These are phyloP conservation scores for Calvadosia cruxmelitensis DNA, from an alignment of 30 jellyfish, hydroid and myxozoan genomes.

Conservation along the genomic window DNA sequence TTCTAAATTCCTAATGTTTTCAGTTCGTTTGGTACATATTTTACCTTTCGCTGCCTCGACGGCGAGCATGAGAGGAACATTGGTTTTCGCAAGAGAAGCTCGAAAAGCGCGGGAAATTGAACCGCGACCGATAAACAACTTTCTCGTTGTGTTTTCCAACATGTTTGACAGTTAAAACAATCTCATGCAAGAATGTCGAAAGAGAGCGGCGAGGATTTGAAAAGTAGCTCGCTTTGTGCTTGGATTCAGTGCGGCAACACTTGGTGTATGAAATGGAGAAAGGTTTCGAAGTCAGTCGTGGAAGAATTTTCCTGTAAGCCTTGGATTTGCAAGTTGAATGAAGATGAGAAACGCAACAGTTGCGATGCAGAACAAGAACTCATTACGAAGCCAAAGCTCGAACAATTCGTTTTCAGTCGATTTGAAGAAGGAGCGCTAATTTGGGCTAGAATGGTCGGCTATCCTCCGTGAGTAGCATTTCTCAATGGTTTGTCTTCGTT, in stretches of 20 bases:
- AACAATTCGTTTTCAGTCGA: constrained; percentile 38
- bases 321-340: constrained; percentile 69
- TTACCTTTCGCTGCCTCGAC: no score
- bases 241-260: constrained; percentile 79
- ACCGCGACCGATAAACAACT: no score
- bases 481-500: background rate
- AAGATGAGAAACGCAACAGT: constrained; percentile 20
- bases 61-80: no score
- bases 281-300: constrained; percentile 11
- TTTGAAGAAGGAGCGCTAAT: constrained; percentile 61
- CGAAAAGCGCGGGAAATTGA: no score
- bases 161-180: no score
- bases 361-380: constrained; percentile 43
- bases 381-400: constrained; percentile 40
- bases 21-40: no score
- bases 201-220: no score
- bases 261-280: constrained; percentile 79
- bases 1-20: no score
- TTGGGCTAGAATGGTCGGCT: constrained; percentile 69
- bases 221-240: no score
- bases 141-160: no score
- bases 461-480: constrained; percentile 42
- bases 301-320: constrained; percentile 4
- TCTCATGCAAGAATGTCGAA: no score
- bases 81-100: no score